Base-by-base conservation (phyloP, 2,888 invertebrate genomes). In the Meganola albula region DNA sequence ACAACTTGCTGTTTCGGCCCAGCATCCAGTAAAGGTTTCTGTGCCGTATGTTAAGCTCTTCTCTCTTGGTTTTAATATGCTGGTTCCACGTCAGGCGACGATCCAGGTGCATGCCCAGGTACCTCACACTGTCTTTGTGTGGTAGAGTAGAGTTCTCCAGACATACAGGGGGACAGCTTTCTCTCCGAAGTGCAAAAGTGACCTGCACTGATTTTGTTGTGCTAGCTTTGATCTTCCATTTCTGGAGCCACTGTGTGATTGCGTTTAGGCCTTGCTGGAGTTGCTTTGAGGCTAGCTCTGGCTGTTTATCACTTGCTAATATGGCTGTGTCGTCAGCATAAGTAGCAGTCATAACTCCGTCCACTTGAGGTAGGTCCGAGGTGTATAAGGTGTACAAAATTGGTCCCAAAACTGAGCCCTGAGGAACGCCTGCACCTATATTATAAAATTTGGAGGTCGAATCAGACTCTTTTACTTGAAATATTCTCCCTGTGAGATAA, bases 61-160 rank as follows among this genome's bases (percentile, higher is more conserved):
- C 6, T 9, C 29, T 20, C 20, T 45, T 46, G 12, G 20, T 32
- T 23, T 38, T 29, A 10, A 42, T 41, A 16, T 52, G 45, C 16
- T 42, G 37, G 14, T 14, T 32, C 44, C 36, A 47, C 2, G 38
- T 43, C 2, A 44, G 27, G 18, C 23, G 30, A 12, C 40, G 14
- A 23, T 45, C 46, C 2, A 48, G 27, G 18, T 49, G 42, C 13
- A 49, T 24, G 5, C 40, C 44, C 2, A 40, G 25, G 16, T 51
- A 50, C 31, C 34, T 43, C 1, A 36, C 50, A 10, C 20, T n/a
- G 11, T 43, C 23, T 0, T 12, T 27, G 25, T 46, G 44, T 4
- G 48, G 34, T 7, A 48, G 26, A n/a, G 14, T 25, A 10, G 6
- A 11, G 3, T 24, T 10, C 13, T 26, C 33, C 2, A 54, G 28